Conservation (phyloP, 2,888 invertebrate species). For the Hydraecia micacea region DNA sequence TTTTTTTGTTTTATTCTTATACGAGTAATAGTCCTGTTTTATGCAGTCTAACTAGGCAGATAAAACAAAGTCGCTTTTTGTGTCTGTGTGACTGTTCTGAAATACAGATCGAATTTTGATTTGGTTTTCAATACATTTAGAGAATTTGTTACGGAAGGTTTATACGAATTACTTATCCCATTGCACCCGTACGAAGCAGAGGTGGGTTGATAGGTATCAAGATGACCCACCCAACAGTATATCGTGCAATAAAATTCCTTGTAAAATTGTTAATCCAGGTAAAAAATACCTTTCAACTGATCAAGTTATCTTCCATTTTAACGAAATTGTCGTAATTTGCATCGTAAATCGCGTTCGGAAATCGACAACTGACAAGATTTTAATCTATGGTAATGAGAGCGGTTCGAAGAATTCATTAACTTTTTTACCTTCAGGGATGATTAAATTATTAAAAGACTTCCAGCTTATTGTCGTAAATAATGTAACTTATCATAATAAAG, state of each 20-base stretch:
- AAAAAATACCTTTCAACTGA: slow-evolving; percentile 1
- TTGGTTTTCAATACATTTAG: no score
- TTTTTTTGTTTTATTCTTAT: no score
- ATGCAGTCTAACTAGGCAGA: no score
- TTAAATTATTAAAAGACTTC: slow-evolving; percentile 32
- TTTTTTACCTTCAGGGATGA: slow-evolving; percentile 50
- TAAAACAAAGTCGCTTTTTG: no score
- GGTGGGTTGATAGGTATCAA: no score
- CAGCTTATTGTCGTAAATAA: slow-evolving; percentile 12
- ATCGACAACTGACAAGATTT: slow-evolving; percentile 56
- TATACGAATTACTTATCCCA: no score
- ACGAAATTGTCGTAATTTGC: slow-evolving; percentile 55
- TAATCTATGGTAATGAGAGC: slow-evolving; percentile 58
- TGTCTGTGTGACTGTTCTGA: no score
- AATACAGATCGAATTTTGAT: no score
- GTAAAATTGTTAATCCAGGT: background rate
- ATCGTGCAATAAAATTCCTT: background rate
- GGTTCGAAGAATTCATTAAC: slow-evolving; percentile 45
- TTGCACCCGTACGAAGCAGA: no score
- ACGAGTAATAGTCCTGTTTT: no score
- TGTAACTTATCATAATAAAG: slow-evolving; percentile 10
- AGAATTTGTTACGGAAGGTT: no score
- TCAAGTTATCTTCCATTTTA: slow-evolving; percentile 12
- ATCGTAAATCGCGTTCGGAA: slow-evolving; percentile 55
- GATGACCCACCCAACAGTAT: background rate